Evolutionary conservation across 2,888 invertebrate species (phyloP).

Genomic region (Rhingia campestris): DNA sequence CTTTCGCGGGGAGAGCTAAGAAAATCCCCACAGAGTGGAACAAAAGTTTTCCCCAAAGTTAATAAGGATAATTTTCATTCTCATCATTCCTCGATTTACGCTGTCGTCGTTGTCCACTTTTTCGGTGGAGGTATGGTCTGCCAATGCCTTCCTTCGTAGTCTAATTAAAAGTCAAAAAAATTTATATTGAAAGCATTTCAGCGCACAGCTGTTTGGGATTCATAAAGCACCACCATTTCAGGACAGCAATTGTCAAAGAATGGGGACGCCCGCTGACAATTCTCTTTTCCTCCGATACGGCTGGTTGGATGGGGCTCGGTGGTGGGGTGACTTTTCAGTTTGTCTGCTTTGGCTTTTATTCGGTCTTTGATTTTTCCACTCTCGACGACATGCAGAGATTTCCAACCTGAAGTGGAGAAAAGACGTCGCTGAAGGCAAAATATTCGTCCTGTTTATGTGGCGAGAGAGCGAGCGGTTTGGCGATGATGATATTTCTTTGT

Average conservation of each 20-base stretch:
- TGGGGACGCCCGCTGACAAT: slow-evolving; percentile 22
- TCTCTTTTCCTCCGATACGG: not conserved
- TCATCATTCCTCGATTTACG: slow-evolving; percentile 35
- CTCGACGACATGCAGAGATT: slow-evolving; percentile 41
- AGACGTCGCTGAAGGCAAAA: slow-evolving; percentile 19
- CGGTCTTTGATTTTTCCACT: slow-evolving; percentile 27
- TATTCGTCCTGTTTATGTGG: too few relatives aligned
- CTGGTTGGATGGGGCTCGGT: too few relatives aligned
- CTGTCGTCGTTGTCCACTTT: not conserved
- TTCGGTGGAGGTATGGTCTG: not conserved
- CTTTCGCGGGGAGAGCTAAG: not conserved
- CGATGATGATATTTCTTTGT: too few relatives aligned
- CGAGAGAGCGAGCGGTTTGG: too few relatives aligned
- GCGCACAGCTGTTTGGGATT: slow-evolving; percentile 17
- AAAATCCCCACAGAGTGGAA: slow-evolving; percentile 13
- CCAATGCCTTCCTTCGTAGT: slow-evolving; percentile 37
- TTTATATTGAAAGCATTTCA: slow-evolving; percentile 49
- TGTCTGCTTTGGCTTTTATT: slow-evolving; percentile 7
- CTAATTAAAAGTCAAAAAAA: slow-evolving; percentile 56
- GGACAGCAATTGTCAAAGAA: slow-evolving; percentile 21
- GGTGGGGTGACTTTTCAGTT: slow-evolving; percentile 5
- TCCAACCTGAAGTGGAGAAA: slow-evolving; percentile 42
- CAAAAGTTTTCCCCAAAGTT: slow-evolving; percentile 44
- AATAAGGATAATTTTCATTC: slow-evolving; percentile 57
- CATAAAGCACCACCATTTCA: slow-evolving; percentile 20